Percentiles rank a stretch among this genome's conserved stretches.
phyloP scores from a whole-genome alignment of 2,113 vertebrate species.

The Pterocles gutturalis region DNA sequence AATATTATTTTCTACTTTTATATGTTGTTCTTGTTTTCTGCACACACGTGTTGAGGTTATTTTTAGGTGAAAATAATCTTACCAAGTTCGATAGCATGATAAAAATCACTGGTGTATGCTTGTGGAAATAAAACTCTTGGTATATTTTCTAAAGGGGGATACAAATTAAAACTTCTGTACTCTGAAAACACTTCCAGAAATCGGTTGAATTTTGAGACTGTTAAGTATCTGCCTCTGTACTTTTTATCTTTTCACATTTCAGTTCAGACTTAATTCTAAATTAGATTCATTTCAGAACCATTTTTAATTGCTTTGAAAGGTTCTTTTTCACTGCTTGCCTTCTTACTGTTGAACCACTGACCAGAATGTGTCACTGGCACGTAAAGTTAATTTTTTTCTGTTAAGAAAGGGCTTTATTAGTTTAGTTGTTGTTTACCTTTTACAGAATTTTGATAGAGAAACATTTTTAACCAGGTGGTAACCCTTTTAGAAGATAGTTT shows the following conservation, averaged over 20 bases:
- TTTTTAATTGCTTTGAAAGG: not conserved
- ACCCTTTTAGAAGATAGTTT: conserved; percentile 5
- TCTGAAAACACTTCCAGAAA: not conserved
- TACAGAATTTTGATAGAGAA: not conserved
- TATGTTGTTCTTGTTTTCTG: not conserved
- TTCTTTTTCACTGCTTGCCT: not conserved
- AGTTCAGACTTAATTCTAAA: not conserved
- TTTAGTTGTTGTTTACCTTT: not conserved
- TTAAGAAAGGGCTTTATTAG: not conserved
- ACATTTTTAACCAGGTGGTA: not conserved
- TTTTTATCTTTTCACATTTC: not conserved
- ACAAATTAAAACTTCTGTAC: not conserved
- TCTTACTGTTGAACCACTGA: not conserved
- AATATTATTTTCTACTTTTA: not conserved
- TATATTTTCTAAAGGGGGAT: not conserved
- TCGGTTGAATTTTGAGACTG: not conserved
- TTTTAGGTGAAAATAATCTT: not conserved
- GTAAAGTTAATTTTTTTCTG: not conserved
- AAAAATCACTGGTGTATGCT: not conserved
- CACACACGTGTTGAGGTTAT: not conserved
- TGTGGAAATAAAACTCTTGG: not conserved
- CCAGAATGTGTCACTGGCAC: not conserved
- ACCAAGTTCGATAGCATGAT: not conserved
- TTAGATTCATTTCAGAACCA: not conserved
- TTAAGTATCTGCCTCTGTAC: not conserved